phyloP scores from a whole-genome alignment of 2,113 vertebrate genomes.

The Ahaetulla prasina region DNA sequence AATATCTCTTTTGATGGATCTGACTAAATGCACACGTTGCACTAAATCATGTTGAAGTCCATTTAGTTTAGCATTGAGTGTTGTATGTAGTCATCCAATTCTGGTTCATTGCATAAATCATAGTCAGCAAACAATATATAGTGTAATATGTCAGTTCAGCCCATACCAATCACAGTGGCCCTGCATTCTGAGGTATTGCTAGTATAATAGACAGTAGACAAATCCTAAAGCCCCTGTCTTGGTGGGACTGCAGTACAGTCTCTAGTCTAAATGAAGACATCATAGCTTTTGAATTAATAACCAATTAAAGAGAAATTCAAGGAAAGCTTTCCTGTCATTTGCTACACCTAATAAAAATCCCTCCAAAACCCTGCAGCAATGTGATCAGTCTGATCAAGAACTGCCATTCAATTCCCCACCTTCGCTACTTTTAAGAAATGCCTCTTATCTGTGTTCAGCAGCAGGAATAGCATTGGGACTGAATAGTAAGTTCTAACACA shows the following conservation, averaged over 20 bases:
- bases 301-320: not conserved
- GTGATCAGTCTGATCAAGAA: not conserved
- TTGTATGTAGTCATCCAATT: not conserved
- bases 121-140: not conserved
- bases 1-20: not conserved
- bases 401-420: not conserved
- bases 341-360: not conserved
- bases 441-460: slow-evolving; percentile 13
- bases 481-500: slow-evolving; percentile 9
- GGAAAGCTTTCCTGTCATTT: not conserved
- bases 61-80: not conserved
- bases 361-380: not conserved
- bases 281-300: not conserved
- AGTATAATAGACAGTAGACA: too few relatives aligned
- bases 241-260: not conserved
- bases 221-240: not conserved
- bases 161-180: not conserved
- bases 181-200: not conserved
- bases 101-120: not conserved
- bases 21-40: not conserved
- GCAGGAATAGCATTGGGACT: slow-evolving; percentile 16
- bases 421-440: not conserved
- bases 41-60: not conserved
- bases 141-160: not conserved
- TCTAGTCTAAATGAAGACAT: not conserved